Percentiles rank a stretch among this genome's conserved stretches.
Evolutionary conservation across 2,797 vertebrate genomes (phyloP).

Genomic region (Pterois miles): DNA sequence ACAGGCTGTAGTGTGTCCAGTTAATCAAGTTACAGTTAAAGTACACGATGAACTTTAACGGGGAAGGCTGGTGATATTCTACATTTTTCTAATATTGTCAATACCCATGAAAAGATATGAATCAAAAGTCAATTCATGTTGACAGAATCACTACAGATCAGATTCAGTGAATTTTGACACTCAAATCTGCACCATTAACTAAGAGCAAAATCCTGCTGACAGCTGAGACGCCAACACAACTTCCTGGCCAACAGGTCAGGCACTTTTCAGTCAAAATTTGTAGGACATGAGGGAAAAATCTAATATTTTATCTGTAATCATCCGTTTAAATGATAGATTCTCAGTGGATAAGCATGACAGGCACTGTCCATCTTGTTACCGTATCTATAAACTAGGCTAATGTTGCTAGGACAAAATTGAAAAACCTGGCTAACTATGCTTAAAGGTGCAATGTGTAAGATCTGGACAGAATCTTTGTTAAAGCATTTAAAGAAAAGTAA

Average conservation of each 20-base stretch:
- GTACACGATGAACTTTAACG: constrained; percentile 17
- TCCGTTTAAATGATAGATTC: background rate
- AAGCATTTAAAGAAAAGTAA: too few relatives aligned
- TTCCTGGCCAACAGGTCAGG: too few relatives aligned
- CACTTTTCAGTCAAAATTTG: background rate
- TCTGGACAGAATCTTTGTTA: background rate
- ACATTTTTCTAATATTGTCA: constrained; percentile 5
- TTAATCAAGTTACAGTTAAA: constrained; percentile 30
- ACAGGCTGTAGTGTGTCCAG: constrained; percentile 46
- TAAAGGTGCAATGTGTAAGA: background rate
- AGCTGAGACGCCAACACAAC: background rate
- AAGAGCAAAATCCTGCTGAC: background rate
- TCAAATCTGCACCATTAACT: background rate
- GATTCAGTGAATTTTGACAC: background rate
- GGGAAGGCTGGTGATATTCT: constrained; percentile 17
- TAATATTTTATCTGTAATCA: background rate
- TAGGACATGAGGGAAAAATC: too few relatives aligned
- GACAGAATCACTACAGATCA: background rate
- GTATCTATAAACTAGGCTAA: background rate
- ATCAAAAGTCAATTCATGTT: background rate
- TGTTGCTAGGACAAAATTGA: background rate
- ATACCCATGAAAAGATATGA: constrained; percentile 9
- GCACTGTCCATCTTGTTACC: background rate
- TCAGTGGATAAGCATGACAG: background rate
- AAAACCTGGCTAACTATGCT: background rate